A percentile compares a stretch with the other conserved stretches of the same genome.
phyloP scores from a whole-genome alignment of 2,113 vertebrate species.

The Otis tarda region DNA sequence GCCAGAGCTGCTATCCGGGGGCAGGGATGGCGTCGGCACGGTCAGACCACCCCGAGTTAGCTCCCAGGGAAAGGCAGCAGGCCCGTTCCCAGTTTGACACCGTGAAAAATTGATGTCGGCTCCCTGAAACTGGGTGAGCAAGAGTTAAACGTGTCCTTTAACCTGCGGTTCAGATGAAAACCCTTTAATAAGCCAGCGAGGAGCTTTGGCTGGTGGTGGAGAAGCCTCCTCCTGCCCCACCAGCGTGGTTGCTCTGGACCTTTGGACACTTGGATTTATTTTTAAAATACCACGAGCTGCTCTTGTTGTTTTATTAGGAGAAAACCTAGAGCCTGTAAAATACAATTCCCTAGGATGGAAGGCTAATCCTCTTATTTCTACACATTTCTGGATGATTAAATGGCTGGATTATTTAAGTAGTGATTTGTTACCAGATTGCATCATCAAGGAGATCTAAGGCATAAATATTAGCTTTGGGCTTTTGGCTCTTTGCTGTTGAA shows the following conservation, averaged over 20 bases:
- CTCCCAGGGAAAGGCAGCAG: background rate
- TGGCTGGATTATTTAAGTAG: constrained; percentile 42
- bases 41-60: fast-evolving
- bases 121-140: fast-evolving
- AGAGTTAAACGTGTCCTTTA: fast-evolving
- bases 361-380: constrained; percentile 47
- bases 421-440: constrained; percentile 34
- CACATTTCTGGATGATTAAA: constrained; percentile 53
- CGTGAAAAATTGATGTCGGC: too few species aligned
- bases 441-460: constrained; percentile 24
- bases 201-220: background rate
- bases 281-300: background rate
- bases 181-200: fast-evolving
- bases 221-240: background rate
- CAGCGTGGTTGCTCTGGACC: background rate
- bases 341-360: background rate
- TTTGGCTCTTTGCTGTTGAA: background rate
- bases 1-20: fast-evolving
- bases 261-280: background rate
- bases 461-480: constrained; percentile 33
- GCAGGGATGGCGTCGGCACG: fast-evolving
- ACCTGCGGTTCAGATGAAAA: background rate
- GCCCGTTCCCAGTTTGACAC: background rate
- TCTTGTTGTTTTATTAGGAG: background rate
- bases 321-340: background rate